These are phyloP conservation scores for Tachina fera DNA, from an alignment of 2,888 invertebrate genomes.

Conservation along the genomic window DNA sequence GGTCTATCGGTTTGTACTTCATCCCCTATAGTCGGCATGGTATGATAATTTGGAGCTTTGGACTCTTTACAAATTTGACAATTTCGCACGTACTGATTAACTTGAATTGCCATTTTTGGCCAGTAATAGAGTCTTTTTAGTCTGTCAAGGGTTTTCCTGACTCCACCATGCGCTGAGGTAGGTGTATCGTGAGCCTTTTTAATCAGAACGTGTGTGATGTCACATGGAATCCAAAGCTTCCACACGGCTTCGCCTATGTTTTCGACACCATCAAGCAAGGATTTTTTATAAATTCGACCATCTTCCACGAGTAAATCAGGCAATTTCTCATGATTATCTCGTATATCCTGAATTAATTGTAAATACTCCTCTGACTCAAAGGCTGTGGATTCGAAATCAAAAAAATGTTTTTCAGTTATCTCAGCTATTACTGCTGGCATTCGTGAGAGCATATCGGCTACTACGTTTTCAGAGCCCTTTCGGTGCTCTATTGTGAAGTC, in stretches of 20 bases:
- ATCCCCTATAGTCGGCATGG: neutral
- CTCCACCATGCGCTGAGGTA: slow-evolving; percentile 22
- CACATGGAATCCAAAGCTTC: slow-evolving; percentile 46
- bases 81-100: slow-evolving; percentile 2
- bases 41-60: neutral
- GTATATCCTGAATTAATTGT: neutral
- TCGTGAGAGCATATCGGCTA: neutral
- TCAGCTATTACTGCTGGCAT: neutral
- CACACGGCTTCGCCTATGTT: neutral
- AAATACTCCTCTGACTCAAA: slow-evolving; percentile 43
- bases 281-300: neutral
- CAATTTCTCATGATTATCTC: slow-evolving; percentile 27
- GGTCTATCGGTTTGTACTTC: slow-evolving; percentile 3
- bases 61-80: slow-evolving; percentile 48
- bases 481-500: neutral
- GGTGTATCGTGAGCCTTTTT: slow-evolving; percentile 32
- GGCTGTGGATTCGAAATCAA: neutral
- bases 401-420: neutral
- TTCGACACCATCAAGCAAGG: no score
- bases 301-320: slow-evolving; percentile 68
- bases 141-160: slow-evolving; percentile 19
- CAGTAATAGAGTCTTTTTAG: slow-evolving; percentile 38
- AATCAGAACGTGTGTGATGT: neutral
- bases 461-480: neutral
- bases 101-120: slow-evolving; percentile 40